Conservation (phyloP, 2,888 invertebrate species). For the Macropis europaea region DNA sequence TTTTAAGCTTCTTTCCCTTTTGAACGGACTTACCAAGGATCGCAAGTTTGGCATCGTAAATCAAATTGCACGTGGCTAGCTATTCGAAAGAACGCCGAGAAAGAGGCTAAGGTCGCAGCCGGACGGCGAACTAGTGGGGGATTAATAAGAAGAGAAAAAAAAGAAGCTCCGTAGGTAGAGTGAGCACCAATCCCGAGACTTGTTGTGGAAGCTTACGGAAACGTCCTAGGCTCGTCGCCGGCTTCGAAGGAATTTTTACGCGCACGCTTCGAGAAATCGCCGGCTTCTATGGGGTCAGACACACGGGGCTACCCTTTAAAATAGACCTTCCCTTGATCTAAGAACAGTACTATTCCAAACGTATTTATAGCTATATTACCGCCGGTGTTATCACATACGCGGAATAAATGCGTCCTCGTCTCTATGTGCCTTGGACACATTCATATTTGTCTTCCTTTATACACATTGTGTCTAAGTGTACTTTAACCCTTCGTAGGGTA, state of each 20-base stretch:
- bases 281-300: constrained; percentile 47
- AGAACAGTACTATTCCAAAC: constrained; percentile 40
- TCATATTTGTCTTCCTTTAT: neutral
- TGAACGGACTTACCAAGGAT: constrained; percentile 51
- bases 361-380: constrained; percentile 56
- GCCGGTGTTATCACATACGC: constrained; percentile 15
- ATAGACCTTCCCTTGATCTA: constrained; percentile 59
- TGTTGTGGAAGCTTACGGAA: neutral
- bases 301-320: constrained; percentile 53
- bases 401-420: neutral
- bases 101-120: constrained; percentile 38
- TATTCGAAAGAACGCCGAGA: constrained; percentile 22
- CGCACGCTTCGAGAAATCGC: constrained; percentile 26
- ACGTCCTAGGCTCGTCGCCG: neutral
- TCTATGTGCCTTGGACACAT: neutral
- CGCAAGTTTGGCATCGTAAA: constrained; percentile 55
- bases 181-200: neutral
- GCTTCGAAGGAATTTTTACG: constrained; percentile 21
- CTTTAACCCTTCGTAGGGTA: neutral
- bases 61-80: constrained; percentile 50
- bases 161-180: neutral
- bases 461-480: neutral
- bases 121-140: neutral
- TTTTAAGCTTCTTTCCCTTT: neutral
- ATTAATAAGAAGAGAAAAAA: constrained; percentile 12